Conservation (phyloP, 2,888 invertebrate genomes). For the Euplexia lucipara region DNA sequence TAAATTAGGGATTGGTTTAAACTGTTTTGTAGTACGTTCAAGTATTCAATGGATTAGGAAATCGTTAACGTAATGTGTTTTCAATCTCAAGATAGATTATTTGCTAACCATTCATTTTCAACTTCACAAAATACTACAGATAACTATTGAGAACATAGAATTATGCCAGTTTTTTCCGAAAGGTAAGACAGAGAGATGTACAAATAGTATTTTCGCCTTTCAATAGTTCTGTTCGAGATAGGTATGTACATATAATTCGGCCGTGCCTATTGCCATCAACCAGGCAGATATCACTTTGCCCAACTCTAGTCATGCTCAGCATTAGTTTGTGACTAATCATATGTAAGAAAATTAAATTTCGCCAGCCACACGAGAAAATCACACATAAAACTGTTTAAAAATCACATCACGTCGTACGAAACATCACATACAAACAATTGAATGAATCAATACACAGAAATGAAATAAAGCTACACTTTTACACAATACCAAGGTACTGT, state of each 20-base stretch:
- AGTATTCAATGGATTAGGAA: background rate
- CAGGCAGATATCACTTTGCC: too few species aligned
- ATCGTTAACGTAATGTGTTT: background rate
- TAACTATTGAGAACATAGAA: too few species aligned
- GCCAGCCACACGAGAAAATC: background rate
- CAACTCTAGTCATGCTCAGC: background rate
- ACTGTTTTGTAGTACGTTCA: conserved; percentile 7
- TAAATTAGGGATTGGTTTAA: conserved; percentile 23
- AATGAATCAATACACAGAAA: conserved; percentile 34
- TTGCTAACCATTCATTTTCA: background rate
- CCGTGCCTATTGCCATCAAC: too few species aligned
- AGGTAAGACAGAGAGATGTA: too few species aligned
- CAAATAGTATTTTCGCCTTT: too few species aligned
- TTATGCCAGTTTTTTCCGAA: too few species aligned
- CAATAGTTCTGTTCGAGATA: too few species aligned
- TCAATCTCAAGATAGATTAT: background rate
- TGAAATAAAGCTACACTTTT: conserved; percentile 24
- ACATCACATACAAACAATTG: conserved; percentile 28
- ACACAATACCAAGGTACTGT: conserved; percentile 42
- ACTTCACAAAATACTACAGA: too few species aligned
- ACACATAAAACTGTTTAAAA: conserved; percentile 23
- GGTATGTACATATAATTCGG: too few species aligned
- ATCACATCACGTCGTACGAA: conserved; percentile 27
- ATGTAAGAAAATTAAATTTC: background rate
- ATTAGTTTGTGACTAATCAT: background rate